Base-by-base conservation (phyloP, 2,113 vertebrate species). In the Chloropsis cyanopogon region DNA sequence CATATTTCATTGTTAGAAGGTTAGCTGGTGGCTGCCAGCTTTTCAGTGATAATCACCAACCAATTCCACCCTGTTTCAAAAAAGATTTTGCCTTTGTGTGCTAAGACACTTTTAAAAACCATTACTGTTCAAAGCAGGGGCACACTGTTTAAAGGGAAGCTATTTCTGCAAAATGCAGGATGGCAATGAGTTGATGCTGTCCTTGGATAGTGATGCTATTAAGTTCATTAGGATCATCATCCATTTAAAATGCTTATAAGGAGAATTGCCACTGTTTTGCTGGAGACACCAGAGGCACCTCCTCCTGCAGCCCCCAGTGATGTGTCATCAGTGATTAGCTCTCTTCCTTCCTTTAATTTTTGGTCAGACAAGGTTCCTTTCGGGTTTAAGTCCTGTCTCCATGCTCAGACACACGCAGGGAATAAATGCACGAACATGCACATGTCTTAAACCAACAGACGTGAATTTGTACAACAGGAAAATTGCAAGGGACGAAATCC, bases 1-100 rank as follows among this genome's bases (percentile, higher is more conserved):
- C 98, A 98, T 99, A 99, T 99, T 99, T 99, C 99, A 99, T 98
- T 98, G 98, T 98, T 97, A 97, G 99, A 99, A 99, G 98, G 98
- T 98, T 98, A 98, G 98, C 97, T 71, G 94, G 97, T 97, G 98
- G 98, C 98, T 95, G 96, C 97, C 97, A 96, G 97, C 96, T 98
- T 97, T 97, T 97, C 97, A 97, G 97, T 98, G 98, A 98, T 98
- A 98, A 98, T 97, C 96, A 97, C 97, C 97, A 98, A 98, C 98
- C 98, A 98, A 98, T 98, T 98, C 98, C 98, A 98, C 97, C 97
- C 97, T 92, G 97, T 98, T 98, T 98, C 94, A 96, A 97, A 88
- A 97, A 93, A 86, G 61, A 94, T 85, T 88, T 95, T 83, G 95
- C 95, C 76, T 96, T 93, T 97, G 69, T 94, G 90, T 81, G 71